These are phyloP conservation scores for Tachypleus tridentatus DNA, from an alignment of 1,140 invertebrate species.

Conservation along the genomic window DNA sequence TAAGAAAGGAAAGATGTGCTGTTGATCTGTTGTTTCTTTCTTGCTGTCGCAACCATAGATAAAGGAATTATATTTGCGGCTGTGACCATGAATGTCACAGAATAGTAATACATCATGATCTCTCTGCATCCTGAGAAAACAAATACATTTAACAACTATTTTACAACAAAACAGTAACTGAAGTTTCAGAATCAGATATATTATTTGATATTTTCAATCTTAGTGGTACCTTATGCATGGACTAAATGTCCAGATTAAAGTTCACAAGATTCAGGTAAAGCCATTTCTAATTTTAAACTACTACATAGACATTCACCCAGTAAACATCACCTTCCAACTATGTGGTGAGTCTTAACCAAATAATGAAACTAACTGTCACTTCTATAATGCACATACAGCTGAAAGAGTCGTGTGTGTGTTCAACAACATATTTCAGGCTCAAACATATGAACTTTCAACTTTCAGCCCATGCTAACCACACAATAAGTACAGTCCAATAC, in stretches of 20 bases:
- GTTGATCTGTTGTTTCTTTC: too few species aligned
- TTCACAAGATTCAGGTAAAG: not conserved
- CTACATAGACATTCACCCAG: too few species aligned
- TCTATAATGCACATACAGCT: too few species aligned
- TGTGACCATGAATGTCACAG: slow-evolving; percentile 83
- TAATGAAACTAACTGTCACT: too few species aligned
- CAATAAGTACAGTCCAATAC: too few species aligned
- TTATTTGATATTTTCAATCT: slow-evolving; percentile 4
- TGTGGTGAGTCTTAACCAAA: too few species aligned
- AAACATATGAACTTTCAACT: too few species aligned
- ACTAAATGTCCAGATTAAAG: not conserved
- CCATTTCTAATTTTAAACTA: slow-evolving; percentile 4
- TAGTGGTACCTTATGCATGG: slow-evolving; percentile 1
- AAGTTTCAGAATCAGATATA: slow-evolving; percentile 10
- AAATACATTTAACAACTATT: not conserved
- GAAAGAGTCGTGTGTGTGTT: too few species aligned
- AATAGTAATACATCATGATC: slow-evolving; percentile 49
- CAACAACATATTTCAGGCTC: too few species aligned
- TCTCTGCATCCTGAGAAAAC: not conserved
- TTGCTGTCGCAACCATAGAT: slow-evolving; percentile 68
- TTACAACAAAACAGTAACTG: slow-evolving; percentile 34
- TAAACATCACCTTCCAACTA: too few species aligned
- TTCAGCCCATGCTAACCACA: too few species aligned
- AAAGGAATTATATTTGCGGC: slow-evolving; percentile 75
- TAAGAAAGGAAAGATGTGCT: too few species aligned